Evolutionary conservation across 2,888 invertebrate species (phyloP), one percentile per base, ranked within the genome.

Genomic region (Hypomecis punctinalis): DNA sequence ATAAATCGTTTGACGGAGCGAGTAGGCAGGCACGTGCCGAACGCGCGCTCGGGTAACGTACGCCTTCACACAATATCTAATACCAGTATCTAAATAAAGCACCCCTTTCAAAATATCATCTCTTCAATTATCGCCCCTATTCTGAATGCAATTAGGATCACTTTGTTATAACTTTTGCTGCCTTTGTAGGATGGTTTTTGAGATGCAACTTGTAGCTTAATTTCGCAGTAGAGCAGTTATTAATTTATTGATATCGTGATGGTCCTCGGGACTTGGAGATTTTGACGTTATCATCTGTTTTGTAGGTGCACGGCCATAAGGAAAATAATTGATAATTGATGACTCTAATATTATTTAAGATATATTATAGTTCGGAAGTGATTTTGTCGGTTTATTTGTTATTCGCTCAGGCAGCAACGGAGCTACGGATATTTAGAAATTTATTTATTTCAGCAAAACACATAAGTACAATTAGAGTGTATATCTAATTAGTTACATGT

Each of bases 61-160:
- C 67, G 65, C 68, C 66, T 70, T 42, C 40, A 46, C 52, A 67
- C 69, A 64, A 69, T 69, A 72, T 75, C 68, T 59, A 73, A 74
- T 61, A 64, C 8, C 45, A 48, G 58, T 65, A 58, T 67, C 53
- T 59, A 66, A 68, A 68, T 67, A 62, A 47, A 42, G 45, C 54
- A 64, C 62, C 68, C 69, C 60, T 60, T 55, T 57, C 45, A 51
- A 65, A 48, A 9, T 51, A 57, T 60, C n/a, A n/a, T n/a, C n/a
- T 35, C 48, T 6, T 35, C 35, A 36, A 5, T 23, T 43, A 33
- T 64, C 48, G 61, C 62, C 66, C 56, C 52, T 68, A 69, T 71
- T 63, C 11, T 58, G 36, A 60, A 45, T 51, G 60, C 49, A 47
- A 5, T 55, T 60, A 56, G 51, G 63, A 57, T 59, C 60, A 48